Conservation (phyloP, 2,888 invertebrate species). For the Gandaritis pyraliata region DNA sequence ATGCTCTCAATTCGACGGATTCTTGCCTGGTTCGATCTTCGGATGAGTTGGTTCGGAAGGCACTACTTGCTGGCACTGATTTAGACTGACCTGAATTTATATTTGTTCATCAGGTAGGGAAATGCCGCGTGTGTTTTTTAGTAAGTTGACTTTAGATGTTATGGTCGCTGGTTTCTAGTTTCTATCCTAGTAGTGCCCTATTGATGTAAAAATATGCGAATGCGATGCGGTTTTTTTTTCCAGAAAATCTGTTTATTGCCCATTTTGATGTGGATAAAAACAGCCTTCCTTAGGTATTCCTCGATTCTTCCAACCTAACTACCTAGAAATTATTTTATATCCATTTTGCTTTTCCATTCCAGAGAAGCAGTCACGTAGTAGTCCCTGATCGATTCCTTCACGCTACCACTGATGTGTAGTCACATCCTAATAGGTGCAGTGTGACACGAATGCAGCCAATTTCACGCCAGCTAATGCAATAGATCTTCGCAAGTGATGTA, state of each 20-base stretch:
- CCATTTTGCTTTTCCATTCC: not conserved
- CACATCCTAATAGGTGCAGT: slow-evolving; percentile 30
- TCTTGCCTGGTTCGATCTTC: slow-evolving; percentile 29
- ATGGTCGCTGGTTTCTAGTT: too few species aligned
- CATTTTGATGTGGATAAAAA: too few species aligned
- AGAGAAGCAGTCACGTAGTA: slow-evolving; percentile 8
- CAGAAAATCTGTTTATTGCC: too few species aligned
- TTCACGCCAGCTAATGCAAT: slow-evolving; percentile 33
- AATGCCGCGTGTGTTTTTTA: too few species aligned
- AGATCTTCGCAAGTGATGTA: slow-evolving; percentile 20
- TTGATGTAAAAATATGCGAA: too few species aligned
- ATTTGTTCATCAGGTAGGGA: not conserved
- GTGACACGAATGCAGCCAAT: slow-evolving; percentile 31
- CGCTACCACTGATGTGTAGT: slow-evolving; percentile 23
- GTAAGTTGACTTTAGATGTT: too few species aligned
- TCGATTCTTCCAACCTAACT: too few species aligned
- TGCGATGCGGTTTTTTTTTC: too few species aligned
- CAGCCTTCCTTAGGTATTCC: too few species aligned
- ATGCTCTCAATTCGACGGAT: slow-evolving; percentile 38
- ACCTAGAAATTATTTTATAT: too few species aligned
- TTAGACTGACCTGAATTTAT: not conserved
- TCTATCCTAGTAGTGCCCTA: too few species aligned
- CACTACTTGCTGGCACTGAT: not conserved
- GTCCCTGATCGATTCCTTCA: slow-evolving; percentile 19
- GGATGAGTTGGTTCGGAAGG: not conserved